Conservation (phyloP, 2,113 vertebrate genomes). For the Melozone crissalis region DNA sequence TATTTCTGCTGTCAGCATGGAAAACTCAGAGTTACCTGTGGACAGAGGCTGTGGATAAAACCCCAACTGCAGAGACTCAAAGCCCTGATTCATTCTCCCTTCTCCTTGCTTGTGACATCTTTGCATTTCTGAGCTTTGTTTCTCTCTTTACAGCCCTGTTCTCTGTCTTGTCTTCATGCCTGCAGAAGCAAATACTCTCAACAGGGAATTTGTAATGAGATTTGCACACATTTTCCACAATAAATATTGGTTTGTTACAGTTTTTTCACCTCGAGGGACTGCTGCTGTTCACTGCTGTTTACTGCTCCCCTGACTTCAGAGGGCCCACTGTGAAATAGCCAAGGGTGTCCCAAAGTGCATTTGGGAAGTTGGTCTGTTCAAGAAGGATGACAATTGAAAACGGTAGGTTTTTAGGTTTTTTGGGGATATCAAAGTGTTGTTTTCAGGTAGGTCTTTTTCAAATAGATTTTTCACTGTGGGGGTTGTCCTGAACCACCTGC, state of each 20-base stretch:
- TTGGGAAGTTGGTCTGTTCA: not conserved
- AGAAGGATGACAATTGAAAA: not conserved
- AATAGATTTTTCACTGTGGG: not conserved
- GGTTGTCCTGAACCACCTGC: not conserved
- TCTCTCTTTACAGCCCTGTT: not conserved
- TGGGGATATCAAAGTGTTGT: too few relatives aligned
- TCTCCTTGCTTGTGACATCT: not conserved
- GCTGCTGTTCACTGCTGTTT: not conserved
- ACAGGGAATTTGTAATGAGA: not conserved
- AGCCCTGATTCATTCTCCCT: not conserved
- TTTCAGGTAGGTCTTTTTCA: not conserved
- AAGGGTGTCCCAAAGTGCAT: not conserved
- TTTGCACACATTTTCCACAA: not conserved
- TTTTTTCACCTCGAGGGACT: not conserved
- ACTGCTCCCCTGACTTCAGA: not conserved
- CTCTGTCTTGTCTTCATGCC: not conserved
- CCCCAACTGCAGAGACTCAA: not conserved
- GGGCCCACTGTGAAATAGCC: not conserved
- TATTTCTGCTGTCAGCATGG: rapidly evolving
- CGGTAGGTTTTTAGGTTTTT: rapidly evolving
- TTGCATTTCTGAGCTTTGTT: not conserved
- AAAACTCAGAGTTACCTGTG: not conserved
- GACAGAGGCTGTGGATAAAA: not conserved
- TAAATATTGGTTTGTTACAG: not conserved
- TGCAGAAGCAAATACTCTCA: not conserved